These are phyloP conservation scores for Cremastinae sp. DNA, from an alignment of 2,888 invertebrate genomes.

Conservation along the genomic window DNA sequence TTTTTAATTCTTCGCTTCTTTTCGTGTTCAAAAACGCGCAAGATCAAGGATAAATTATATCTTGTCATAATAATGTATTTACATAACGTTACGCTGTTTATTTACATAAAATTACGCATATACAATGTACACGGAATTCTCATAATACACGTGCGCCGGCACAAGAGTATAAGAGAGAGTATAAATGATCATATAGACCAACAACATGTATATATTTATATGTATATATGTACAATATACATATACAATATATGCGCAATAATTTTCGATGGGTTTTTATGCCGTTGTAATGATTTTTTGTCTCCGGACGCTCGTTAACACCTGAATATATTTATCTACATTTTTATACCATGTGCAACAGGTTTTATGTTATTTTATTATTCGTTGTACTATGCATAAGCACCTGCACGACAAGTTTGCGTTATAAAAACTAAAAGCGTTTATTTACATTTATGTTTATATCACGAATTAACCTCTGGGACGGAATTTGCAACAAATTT, in stretches of 20 bases:
- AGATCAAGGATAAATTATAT: no score
- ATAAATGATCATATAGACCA: no score
- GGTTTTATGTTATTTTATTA: conserved; percentile 38
- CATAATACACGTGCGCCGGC: no score
- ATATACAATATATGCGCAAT: conserved; percentile 36
- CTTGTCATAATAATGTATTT: no score
- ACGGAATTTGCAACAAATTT: conserved; percentile 15
- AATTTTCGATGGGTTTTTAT: conserved; percentile 53
- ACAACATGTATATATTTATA: background rate
- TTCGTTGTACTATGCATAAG: conserved; percentile 42
- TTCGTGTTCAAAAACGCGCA: no score
- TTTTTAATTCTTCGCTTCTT: conserved; percentile 3
- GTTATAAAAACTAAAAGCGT: conserved; percentile 32
- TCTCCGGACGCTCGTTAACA: conserved; percentile 53
- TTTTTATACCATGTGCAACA: conserved; percentile 33
- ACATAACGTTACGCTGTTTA: no score
- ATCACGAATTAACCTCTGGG: conserved; percentile 1
- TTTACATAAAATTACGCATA: no score
- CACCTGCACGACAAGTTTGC: conserved; percentile 53
- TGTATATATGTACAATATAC: conserved; percentile 7
- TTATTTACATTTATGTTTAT: conserved; percentile 27
- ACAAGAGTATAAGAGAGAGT: no score
- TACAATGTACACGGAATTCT: no score
- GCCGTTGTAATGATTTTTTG: conserved; percentile 54
- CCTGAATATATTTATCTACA: conserved; percentile 53